These are phyloP conservation scores for Barbus barbus DNA, from an alignment of 2,113 vertebrate species.

Conservation along the genomic window DNA sequence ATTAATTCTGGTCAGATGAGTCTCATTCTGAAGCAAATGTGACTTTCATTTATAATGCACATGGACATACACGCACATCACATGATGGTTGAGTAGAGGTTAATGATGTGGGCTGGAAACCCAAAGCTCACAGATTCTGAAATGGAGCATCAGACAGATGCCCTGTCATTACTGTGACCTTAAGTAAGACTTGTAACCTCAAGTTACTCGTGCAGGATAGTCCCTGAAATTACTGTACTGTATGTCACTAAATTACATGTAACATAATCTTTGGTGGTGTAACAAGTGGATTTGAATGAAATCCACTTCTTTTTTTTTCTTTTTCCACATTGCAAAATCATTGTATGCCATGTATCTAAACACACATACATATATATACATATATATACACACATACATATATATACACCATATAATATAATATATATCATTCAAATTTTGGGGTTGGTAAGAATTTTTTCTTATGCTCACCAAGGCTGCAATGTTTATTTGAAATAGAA, in stretches of 20 bases:
- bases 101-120: conserved; percentile 20
- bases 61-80: conserved; percentile 24
- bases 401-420: too few species aligned
- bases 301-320: background rate
- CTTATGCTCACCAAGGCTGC: too few species aligned
- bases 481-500: too few species aligned
- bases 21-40: conserved; percentile 41
- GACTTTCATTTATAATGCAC: conserved; percentile 34
- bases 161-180: conserved; percentile 27
- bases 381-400: too few species aligned
- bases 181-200: conserved; percentile 3
- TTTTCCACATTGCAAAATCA: background rate
- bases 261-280: background rate
- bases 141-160: background rate
- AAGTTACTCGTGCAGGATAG: background rate
- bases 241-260: conserved; percentile 13
- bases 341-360: background rate
- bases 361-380: too few species aligned
- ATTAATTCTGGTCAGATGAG: conserved; percentile 42
- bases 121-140: background rate
- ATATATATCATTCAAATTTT: too few species aligned
- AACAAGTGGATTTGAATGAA: conserved; percentile 19
- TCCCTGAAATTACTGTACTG: conserved; percentile 19
- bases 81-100: conserved; percentile 6
- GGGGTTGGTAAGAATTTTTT: too few species aligned